Evolutionary conservation across 2,888 invertebrate species (phyloP).

Genomic region (Quadriops clusia): DNA sequence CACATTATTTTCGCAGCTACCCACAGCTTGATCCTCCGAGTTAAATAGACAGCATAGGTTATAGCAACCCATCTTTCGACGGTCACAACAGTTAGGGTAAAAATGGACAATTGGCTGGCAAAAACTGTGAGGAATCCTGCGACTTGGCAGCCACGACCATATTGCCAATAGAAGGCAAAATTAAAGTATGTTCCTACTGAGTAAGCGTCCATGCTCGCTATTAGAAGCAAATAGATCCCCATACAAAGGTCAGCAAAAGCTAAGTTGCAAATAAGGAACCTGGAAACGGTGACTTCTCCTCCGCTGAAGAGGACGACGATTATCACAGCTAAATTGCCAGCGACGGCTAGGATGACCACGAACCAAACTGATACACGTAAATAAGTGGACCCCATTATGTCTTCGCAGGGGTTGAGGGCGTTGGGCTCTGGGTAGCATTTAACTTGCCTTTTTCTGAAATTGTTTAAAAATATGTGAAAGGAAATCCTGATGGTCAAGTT

Average conservation of each 20-base stretch:
- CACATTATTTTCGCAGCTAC: constrained; percentile 66
- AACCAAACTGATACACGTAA: constrained; percentile 76
- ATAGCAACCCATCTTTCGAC: constrained; percentile 78
- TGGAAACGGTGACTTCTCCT: constrained; percentile 47
- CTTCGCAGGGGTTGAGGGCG: constrained; percentile 79
- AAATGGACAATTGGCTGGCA: constrained; percentile 76
- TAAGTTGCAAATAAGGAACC: constrained; percentile 69
- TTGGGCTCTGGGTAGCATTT: constrained; percentile 65
- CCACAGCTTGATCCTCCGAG: constrained; percentile 61
- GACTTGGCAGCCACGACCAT: constrained; percentile 69
- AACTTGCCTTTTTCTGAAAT: constrained; percentile 38
- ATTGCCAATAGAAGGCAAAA: constrained; percentile 84
- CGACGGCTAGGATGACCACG: constrained; percentile 67
- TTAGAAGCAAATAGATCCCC: constrained; percentile 70
- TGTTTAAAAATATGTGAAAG: constrained; percentile 2
- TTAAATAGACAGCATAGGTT: constrained; percentile 70
- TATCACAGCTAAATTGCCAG: constrained; percentile 75
- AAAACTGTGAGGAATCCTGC: constrained; percentile 84
- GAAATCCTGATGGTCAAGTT: neutral
- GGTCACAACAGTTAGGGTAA: constrained; percentile 76
- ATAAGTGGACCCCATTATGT: constrained; percentile 76
- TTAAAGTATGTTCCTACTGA: constrained; percentile 83
- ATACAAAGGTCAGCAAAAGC: constrained; percentile 83
- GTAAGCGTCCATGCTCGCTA: constrained; percentile 73
- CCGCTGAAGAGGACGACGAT: constrained; percentile 58